These are phyloP conservation scores for Catalaphyllia jardinei DNA, from an alignment of 64 coral and sea anemone species.

Conservation along the genomic window DNA sequence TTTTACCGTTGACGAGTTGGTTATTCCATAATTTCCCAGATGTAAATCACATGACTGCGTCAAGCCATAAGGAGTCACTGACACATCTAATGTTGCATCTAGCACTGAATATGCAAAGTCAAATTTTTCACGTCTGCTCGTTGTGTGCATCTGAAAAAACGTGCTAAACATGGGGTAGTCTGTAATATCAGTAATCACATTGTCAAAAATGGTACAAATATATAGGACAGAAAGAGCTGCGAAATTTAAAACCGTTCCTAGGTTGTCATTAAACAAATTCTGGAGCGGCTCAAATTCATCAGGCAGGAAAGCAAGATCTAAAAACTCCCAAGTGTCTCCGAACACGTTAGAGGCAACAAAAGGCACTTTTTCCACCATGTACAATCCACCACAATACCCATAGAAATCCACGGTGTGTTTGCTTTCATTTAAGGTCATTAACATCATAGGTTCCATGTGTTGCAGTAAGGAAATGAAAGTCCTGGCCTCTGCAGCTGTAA, in stretches of 20 bases:
- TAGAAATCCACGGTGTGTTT: conserved; percentile 70
- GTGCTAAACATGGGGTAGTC: not conserved
- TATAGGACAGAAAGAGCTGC: not conserved
- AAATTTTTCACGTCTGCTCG: not conserved
- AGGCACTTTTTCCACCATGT: conserved; percentile 73
- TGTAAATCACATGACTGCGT: conserved; percentile 68
- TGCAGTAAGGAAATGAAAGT: conserved; percentile 66
- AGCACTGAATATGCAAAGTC: not conserved
- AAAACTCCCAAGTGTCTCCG: not conserved
- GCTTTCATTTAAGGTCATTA: conserved; percentile 66
- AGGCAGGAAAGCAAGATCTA: conserved; percentile 29
- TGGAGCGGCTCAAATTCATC: not conserved
- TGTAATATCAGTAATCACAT: not conserved
- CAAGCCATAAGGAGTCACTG: not conserved
- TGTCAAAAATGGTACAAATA: not conserved
- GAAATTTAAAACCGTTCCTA: not conserved
- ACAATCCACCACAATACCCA: conserved; percentile 83
- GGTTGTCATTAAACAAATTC: not conserved
- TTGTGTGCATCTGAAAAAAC: not conserved
- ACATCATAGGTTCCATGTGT: conserved; percentile 60
- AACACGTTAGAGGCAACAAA: conserved; percentile 52
- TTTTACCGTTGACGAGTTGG: conserved; percentile 53
- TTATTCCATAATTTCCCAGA: conserved; percentile 77
- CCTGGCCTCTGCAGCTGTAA: conserved; percentile 48
- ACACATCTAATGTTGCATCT: not conserved